Percentiles rank a stretch among this genome's conserved stretches.
These are phyloP conservation scores for Diloba caeruleocephala DNA, from an alignment of 2,888 invertebrate species.

Conservation along the genomic window DNA sequence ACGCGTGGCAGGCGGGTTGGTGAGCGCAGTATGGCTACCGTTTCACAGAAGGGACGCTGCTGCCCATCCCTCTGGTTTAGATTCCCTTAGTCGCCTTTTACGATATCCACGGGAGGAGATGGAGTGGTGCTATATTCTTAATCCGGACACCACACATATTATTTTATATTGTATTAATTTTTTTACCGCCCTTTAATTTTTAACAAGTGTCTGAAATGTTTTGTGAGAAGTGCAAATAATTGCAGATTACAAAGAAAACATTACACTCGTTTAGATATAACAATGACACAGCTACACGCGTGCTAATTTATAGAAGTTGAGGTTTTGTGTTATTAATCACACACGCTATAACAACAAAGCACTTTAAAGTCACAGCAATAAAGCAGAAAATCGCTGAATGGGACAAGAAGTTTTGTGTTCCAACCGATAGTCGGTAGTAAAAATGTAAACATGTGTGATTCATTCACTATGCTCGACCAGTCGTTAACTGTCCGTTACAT, in stretches of 20 bases:
- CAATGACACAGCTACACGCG: constrained; percentile 35
- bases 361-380: constrained; percentile 45
- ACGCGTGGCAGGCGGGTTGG: no score
- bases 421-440: constrained; percentile 45
- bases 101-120: no score
- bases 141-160: no score
- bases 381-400: constrained; percentile 47
- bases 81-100: no score
- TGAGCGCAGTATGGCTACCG: no score
- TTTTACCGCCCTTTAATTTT: no score
- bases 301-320: constrained; percentile 41
- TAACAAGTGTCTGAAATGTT: no score
- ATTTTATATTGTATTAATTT: no score
- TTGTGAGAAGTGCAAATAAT: constrained; percentile 5
- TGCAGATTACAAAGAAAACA: constrained; percentile 14
- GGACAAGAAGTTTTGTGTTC: constrained; percentile 72
- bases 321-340: constrained; percentile 44
- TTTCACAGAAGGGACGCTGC: no score
- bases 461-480: constrained; percentile 16
- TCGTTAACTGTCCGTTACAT: constrained; percentile 27
- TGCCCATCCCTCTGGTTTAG: no score
- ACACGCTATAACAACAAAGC: constrained; percentile 11
- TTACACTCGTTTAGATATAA: constrained; percentile 30
- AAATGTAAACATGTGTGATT: constrained; percentile 47
- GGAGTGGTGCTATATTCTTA: no score